Base-by-base conservation (phyloP, 2,888 invertebrate genomes). In the Exephanes ischioxanthus region DNA sequence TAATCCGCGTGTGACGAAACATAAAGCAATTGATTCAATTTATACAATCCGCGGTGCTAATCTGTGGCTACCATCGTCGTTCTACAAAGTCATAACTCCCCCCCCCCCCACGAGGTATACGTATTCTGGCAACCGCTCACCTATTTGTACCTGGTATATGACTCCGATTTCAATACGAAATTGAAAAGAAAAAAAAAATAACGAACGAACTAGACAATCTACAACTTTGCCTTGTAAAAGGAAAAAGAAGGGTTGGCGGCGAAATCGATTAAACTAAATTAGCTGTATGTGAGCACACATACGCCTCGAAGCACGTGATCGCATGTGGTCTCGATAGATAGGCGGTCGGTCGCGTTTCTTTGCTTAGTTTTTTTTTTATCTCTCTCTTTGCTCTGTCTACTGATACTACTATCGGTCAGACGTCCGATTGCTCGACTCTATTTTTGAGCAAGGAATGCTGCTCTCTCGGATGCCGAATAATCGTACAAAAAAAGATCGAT, bases 401-500 rank as follows among this genome's bases (percentile, higher is more conserved):
- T 51, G 33, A 58, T 66, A 66, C 33, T 48, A 71, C 51, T 63
- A 55, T 80, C 66, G 26, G 72, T n/a, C 55, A 51, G 45, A 66
- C 53, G 48, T 79, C 16, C 16, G 61, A 70, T 19, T 37, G 51
- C 51, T 51, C 61, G 48, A 63, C 14, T 48, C 45, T 70, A 58
- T 30, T 33, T 30, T 19, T 45, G n/a, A 71, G 33, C 63, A 72
- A 53, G 33, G 26, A 73, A 68, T 37, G 78, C 73, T 22, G 63
- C n/a, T 30, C 70, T 30, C 70, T 37, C 9, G 19, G 41, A 53
- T 55, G 53, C 19, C 51, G 22, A 77, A 77, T 58, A 76, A 80
- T 67, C 16, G 71, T 81, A 73, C 53, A 67, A 80, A 83, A 86
- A 80, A 79, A 63, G 55, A 66, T 61, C 79, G 72, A 70, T 72